phyloP scores from a whole-genome alignment of 2,797 vertebrate species.

The Scarus forsteni region DNA sequence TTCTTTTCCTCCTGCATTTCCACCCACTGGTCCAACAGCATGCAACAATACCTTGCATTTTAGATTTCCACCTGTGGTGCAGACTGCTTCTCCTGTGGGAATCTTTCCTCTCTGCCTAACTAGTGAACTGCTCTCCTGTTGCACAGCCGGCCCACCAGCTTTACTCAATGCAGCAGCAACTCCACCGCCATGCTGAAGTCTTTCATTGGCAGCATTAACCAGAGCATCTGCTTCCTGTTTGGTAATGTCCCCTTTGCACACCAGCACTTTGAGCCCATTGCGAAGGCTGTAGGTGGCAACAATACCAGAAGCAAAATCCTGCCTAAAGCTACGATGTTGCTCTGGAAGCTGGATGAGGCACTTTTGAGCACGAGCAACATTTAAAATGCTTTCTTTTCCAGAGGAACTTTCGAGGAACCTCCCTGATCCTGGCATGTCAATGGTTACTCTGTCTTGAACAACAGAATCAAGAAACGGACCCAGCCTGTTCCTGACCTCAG shows the following conservation, averaged over 20 bases:
- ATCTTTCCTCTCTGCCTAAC: constrained; percentile 52
- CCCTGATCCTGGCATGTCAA: constrained; percentile 62
- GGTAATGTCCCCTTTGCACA: constrained; percentile 76
- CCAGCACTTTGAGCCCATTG: constrained; percentile 56
- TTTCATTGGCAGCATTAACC: constrained; percentile 77
- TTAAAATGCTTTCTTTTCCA: constrained; percentile 49
- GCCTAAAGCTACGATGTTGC: not conserved
- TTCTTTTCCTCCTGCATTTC: constrained; percentile 44
- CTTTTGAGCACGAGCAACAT: constrained; percentile 40
- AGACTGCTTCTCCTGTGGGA: constrained; percentile 39
- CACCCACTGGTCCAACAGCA: constrained; percentile 71
- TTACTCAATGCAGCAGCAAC: constrained; percentile 70
- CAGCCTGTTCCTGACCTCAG: constrained; percentile 37
- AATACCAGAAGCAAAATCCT: constrained; percentile 4
- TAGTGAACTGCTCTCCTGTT: constrained; percentile 57
- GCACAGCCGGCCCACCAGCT: constrained; percentile 71
- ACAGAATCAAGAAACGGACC: constrained; percentile 52
- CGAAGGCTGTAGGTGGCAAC: constrained; percentile 49
- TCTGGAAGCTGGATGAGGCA: constrained; percentile 58
- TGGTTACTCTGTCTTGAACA: constrained; percentile 40
- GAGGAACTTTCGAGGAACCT: constrained; percentile 55
- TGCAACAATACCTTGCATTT: constrained; percentile 73
- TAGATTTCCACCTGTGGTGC: constrained; percentile 67
- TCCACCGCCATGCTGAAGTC: constrained; percentile 62
- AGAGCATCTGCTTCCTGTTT: constrained; percentile 67